phyloP scores from a whole-genome alignment of 2,888 invertebrate species.

The Phrixothrix hirtus region DNA sequence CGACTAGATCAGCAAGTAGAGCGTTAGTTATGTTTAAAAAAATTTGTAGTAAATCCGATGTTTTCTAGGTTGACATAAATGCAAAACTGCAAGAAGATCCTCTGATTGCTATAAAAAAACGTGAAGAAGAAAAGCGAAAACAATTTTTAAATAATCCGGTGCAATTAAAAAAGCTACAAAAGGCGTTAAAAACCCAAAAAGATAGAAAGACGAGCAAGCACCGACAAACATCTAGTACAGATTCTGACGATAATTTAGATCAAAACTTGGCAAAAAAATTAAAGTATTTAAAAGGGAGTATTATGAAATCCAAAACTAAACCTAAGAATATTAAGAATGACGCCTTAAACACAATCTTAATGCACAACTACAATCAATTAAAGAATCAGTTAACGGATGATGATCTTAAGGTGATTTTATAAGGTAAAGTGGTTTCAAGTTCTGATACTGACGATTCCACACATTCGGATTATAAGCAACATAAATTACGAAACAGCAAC shows the following conservation, averaged over 20 bases:
- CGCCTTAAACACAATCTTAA: constrained; percentile 69
- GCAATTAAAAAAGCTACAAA: constrained; percentile 82
- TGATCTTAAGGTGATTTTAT: too few relatives aligned
- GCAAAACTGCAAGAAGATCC: constrained; percentile 94
- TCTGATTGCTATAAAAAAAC: constrained; percentile 82
- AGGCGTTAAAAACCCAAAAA: constrained; percentile 68
- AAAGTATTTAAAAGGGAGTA: constrained; percentile 37
- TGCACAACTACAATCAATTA: constrained; percentile 71
- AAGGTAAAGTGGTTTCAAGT: constrained; percentile 49
- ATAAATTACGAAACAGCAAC: too few relatives aligned
- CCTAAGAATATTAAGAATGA: constrained; percentile 54
- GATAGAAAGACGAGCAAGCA: constrained; percentile 59
- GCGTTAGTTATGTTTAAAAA: too few relatives aligned
- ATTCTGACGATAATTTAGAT: constrained; percentile 43
- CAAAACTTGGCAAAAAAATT: too few relatives aligned
- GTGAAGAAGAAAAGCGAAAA: constrained; percentile 84
- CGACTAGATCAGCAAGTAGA: too few relatives aligned
- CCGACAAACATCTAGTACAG: constrained; percentile 39
- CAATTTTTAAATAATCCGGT: constrained; percentile 90
- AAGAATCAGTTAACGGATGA: too few relatives aligned
- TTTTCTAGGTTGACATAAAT: constrained; percentile 80
- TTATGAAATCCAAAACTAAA: constrained; percentile 39
- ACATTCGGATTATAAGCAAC: constrained; percentile 27
- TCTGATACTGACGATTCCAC: too few relatives aligned
- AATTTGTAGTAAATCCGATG: too few relatives aligned